Percentiles rank a stretch among this genome's conserved stretches.
These are phyloP conservation scores for Candidula unifasciata DNA, from an alignment of 2,888 invertebrate genomes.

Conservation along the genomic window DNA sequence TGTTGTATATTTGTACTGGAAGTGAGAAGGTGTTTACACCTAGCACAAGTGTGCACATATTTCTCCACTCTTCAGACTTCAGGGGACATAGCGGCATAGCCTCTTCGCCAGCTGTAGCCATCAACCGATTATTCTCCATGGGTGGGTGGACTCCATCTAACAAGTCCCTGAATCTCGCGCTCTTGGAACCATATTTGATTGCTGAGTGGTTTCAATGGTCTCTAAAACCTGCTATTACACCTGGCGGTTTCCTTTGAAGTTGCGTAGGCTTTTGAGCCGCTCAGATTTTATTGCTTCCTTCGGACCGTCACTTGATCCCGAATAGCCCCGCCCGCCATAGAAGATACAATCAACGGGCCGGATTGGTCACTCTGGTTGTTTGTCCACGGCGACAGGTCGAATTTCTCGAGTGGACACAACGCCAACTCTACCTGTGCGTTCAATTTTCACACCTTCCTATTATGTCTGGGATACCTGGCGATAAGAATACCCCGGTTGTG, in stretches of 20 bases:
- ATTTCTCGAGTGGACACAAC: not conserved
- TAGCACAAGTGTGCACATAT: not conserved
- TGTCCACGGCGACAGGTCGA: constrained; percentile 7
- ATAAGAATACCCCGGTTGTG: too few relatives aligned
- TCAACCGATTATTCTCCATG: too few relatives aligned
- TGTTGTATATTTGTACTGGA: not conserved
- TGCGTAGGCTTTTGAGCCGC: not conserved
- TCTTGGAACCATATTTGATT: not conserved
- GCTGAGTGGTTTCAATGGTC: not conserved
- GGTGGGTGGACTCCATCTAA: not conserved
- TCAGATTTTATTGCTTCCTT: not conserved
- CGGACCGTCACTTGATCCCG: not conserved
- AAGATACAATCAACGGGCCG: not conserved
- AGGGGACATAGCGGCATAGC: not conserved
- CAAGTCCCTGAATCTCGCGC: not conserved
- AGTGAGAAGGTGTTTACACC: not conserved
- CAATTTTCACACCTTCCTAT: not conserved
- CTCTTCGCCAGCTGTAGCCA: not conserved
- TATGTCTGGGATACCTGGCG: not conserved
- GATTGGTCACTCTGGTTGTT: not conserved
- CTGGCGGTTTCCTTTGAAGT: constrained; percentile 5
- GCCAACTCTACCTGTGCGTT: too few relatives aligned
- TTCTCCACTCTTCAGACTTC: not conserved
- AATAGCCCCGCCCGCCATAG: not conserved
- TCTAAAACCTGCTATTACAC: not conserved